Conservation (phyloP, 2,113 vertebrate species). For the Vanacampus margaritifer region DNA sequence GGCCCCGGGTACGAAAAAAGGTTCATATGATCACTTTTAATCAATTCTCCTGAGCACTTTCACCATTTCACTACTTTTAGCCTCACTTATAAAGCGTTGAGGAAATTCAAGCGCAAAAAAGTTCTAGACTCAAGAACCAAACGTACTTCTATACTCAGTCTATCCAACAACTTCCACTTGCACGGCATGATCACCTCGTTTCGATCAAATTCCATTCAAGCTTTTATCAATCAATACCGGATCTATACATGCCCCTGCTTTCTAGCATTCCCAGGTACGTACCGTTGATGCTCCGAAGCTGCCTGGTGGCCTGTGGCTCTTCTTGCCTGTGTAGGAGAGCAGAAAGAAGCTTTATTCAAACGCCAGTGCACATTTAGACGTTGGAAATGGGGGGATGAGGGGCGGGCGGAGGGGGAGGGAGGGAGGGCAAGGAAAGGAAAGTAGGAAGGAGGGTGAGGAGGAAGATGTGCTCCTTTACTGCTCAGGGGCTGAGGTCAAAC, state of each 20-base stretch:
- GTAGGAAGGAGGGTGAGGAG: background rate
- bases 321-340: slow-evolving; percentile 63
- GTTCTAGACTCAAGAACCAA: background rate
- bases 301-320: slow-evolving; percentile 61
- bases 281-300: slow-evolving; percentile 57
- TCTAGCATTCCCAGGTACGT: slow-evolving; percentile 47
- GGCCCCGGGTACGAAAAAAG: too few species aligned
- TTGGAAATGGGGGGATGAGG: slow-evolving; percentile 30
- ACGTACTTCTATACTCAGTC: background rate
- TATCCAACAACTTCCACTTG: background rate
- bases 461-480: slow-evolving; percentile 24
- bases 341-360: slow-evolving; percentile 77
- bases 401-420: background rate
- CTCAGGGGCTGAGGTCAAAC: slow-evolving; percentile 54
- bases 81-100: background rate
- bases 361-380: slow-evolving; percentile 62
- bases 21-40: background rate
- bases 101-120: background rate
- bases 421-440: slow-evolving; percentile 9
- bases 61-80: background rate
- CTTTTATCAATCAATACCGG: background rate
- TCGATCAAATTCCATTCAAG: background rate
- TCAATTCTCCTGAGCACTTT: background rate
- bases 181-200: too few species aligned
- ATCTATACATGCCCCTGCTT: background rate